Percentiles rank a stretch among this genome's conserved stretches.
Conservation (phyloP, 2,113 vertebrate species). For the Brachionichthys hirsutus region DNA sequence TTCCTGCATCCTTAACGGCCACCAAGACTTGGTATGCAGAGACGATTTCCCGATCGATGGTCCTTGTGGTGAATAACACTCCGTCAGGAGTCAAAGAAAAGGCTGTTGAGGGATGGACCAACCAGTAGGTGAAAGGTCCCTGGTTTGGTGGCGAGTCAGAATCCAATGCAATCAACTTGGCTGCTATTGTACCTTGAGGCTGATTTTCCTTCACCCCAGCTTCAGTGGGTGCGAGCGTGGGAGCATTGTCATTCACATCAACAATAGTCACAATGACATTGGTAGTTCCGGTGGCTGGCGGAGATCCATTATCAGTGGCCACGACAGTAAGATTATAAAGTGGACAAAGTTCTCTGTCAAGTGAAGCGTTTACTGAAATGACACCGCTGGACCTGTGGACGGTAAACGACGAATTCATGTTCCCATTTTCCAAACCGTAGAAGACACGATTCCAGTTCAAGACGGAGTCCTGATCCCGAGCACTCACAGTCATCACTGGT, state of each 20-base stretch:
- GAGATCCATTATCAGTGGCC: conserved; percentile 72
- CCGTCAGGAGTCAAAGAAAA: conserved; percentile 75
- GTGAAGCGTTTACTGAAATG: conserved; percentile 61
- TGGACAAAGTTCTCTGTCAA: conserved; percentile 76
- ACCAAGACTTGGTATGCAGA: conserved; percentile 57
- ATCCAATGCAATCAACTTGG: conserved; percentile 68
- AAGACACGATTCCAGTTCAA: conserved; percentile 69
- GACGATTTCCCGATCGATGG: conserved; percentile 68
- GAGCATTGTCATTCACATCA: conserved; percentile 77
- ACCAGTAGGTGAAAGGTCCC: conserved; percentile 76
- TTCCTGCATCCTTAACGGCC: conserved; percentile 72
- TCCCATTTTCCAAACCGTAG: conserved; percentile 71
- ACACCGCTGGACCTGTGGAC: conserved; percentile 68
- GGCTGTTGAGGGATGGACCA: conserved; percentile 51
- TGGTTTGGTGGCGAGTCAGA: conserved; percentile 74
- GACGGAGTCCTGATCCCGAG: conserved; percentile 69
- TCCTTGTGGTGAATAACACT: conserved; percentile 66
- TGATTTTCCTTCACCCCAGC: conserved; percentile 74
- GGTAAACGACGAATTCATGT: conserved; percentile 68
- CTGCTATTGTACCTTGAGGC: conserved; percentile 71
- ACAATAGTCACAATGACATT: conserved; percentile 62
- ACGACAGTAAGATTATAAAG: conserved; percentile 74
- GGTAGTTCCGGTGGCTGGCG: conserved; percentile 71
- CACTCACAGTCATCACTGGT: conserved; percentile 65
- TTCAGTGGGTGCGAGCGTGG: conserved; percentile 58